These are phyloP conservation scores for Limonius californicus DNA, from an alignment of 1,140 invertebrate species.

Conservation along the genomic window DNA sequence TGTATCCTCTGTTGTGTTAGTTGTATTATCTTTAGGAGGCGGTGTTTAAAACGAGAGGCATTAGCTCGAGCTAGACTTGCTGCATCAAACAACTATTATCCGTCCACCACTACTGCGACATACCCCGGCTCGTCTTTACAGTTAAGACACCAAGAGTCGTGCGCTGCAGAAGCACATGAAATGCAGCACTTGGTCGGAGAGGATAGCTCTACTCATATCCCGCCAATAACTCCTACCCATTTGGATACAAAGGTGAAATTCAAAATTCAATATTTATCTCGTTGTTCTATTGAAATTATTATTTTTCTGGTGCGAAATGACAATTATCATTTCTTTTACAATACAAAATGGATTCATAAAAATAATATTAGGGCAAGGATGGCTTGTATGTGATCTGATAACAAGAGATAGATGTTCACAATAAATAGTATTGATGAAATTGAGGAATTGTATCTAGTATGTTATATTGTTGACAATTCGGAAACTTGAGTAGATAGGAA, in stretches of 20 bases:
- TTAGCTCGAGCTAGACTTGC: conserved; percentile 23
- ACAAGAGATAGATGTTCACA: too few species aligned
- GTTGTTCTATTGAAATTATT: too few species aligned
- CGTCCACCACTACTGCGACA: conserved; percentile 21
- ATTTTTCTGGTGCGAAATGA: too few species aligned
- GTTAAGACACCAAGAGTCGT: conserved; percentile 32
- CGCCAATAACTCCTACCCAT: conserved; percentile 37
- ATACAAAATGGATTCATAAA: too few species aligned
- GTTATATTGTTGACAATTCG: too few species aligned
- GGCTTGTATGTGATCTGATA: too few species aligned
- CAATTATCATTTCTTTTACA: too few species aligned
- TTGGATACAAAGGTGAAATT: conserved; percentile 52
- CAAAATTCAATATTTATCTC: too few species aligned
- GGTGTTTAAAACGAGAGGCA: conserved; percentile 40
- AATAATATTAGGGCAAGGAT: too few species aligned
- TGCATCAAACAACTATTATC: conserved; percentile 32
- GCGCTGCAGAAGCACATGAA: conserved; percentile 40
- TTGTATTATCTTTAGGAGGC: conserved; percentile 42
- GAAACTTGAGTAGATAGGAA: too few species aligned
- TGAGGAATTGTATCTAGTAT: too few species aligned
- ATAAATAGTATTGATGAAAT: too few species aligned
- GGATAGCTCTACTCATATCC: conserved; percentile 35
- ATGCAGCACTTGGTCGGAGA: conserved; percentile 44
- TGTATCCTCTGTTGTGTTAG: conserved; percentile 44
- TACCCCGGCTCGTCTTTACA: conserved; percentile 26